Evolutionary conservation across 2,113 vertebrate genomes (phyloP).

Genomic region (Pantherophis guttatus): DNA sequence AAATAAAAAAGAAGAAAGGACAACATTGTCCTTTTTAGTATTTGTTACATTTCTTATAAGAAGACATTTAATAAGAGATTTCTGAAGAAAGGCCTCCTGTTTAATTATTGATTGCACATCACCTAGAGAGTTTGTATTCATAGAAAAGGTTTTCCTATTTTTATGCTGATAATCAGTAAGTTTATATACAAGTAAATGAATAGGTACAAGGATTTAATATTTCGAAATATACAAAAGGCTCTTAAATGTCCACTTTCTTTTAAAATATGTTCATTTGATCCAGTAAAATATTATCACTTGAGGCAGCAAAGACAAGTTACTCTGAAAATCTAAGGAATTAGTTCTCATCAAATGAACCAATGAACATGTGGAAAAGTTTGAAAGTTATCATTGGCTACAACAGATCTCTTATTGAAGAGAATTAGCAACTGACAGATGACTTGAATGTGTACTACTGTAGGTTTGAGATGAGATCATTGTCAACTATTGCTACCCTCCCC

Average conservation of each 20-base stretch:
- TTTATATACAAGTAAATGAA: slow-evolving; percentile 51
- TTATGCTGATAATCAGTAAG: slow-evolving; percentile 31
- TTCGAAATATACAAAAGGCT: neutral
- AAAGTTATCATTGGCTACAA: neutral
- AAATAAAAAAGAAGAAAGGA: neutral
- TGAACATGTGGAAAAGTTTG: neutral
- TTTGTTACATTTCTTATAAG: neutral
- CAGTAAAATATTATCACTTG: neutral
- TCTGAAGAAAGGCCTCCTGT: neutral
- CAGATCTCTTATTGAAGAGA: no score
- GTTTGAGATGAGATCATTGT: no score
- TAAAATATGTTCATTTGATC: neutral
- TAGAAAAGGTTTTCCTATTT: neutral
- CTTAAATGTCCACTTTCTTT: neutral
- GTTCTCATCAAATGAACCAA: no score
- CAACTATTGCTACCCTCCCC: no score
- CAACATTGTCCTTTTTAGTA: neutral
- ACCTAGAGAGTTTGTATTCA: neutral
- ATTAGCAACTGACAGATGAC: no score
- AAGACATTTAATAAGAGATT: neutral
- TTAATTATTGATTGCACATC: neutral
- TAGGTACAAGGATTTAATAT: slow-evolving; percentile 31
- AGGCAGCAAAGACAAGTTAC: no score
- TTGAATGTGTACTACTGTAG: no score
- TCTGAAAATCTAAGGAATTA: no score